Conservation (phyloP, 2,797 vertebrate genomes). For the Pipistrellus nathusii region DNA sequence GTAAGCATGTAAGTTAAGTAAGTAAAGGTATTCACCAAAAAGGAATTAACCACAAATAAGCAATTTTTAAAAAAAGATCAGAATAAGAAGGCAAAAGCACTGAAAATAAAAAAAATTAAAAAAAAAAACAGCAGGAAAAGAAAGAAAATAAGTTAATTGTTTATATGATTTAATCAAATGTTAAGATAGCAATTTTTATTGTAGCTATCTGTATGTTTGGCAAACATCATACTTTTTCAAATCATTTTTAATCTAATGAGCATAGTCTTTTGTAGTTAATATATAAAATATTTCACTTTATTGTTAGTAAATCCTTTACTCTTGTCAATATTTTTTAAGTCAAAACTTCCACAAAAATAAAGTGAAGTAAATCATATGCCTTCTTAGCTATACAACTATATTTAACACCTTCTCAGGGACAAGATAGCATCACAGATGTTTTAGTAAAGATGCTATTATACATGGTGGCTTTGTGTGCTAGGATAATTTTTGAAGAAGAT, state of each 20-base stretch:
- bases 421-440: not conserved
- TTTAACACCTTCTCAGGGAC: slow-evolving; percentile 30
- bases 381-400: slow-evolving; percentile 33
- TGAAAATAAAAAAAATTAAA: not conserved
- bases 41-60: not conserved
- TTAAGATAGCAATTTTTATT: not conserved
- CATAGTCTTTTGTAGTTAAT: slow-evolving; percentile 55
- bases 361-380: slow-evolving; percentile 36
- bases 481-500: slow-evolving; percentile 65
- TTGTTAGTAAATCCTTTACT: slow-evolving; percentile 58
- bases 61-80: not conserved
- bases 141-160: not conserved
- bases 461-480: not conserved
- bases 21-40: not conserved
- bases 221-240: slow-evolving; percentile 41
- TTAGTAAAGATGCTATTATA: slow-evolving; percentile 42
- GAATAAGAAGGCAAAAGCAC: not conserved
- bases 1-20: not conserved
- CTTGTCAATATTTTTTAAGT: slow-evolving; percentile 57
- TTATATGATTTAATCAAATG: slow-evolving; percentile 8
- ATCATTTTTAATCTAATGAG: slow-evolving; percentile 17
- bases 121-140: not conserved
- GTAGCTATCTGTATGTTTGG: slow-evolving; percentile 7
- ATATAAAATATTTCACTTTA: slow-evolving; percentile 22
- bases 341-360: slow-evolving; percentile 63